A percentile compares a stretch with the other conserved stretches of the same genome.
phyloP scores from a whole-genome alignment of 2,797 vertebrate species.

The Sebastolobus altivelis region DNA sequence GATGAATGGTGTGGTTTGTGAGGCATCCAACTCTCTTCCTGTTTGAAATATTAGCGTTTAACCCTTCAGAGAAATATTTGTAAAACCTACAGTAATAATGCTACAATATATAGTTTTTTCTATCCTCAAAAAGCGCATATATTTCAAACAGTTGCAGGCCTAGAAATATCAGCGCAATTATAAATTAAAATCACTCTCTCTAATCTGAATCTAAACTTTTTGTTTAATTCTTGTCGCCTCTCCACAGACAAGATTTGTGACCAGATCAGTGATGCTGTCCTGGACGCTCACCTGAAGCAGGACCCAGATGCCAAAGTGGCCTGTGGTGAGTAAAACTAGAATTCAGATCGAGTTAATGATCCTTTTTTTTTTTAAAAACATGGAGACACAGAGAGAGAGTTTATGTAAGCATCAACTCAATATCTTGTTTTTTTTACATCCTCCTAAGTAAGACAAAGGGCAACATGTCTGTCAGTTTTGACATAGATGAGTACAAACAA shows the following conservation, averaged over 20 bases:
- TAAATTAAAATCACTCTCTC: neutral
- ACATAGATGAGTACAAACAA: neutral
- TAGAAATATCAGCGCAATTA: neutral
- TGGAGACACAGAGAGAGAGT: neutral
- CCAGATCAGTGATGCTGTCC: slow-evolving; percentile 98
- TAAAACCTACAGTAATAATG: neutral
- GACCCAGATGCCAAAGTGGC: slow-evolving; percentile 98
- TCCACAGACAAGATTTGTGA: slow-evolving; percentile 97
- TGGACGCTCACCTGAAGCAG: slow-evolving; percentile 95
- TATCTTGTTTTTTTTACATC: neutral
- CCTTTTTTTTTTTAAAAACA: neutral
- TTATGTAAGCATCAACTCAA: neutral
- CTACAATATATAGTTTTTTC: neutral
- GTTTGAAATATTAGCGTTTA: slow-evolving; percentile 6
- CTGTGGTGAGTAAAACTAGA: slow-evolving; percentile 89
- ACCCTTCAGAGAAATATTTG: neutral
- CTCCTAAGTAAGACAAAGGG: neutral
- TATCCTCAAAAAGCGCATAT: neutral
- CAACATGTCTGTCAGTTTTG: neutral
- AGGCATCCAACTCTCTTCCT: slow-evolving; percentile 21
- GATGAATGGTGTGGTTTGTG: slow-evolving; percentile 41
- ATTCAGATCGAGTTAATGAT: neutral
- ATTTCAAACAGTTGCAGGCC: neutral
- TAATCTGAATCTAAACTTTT: neutral
- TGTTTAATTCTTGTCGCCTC: slow-evolving; percentile 10